Conservation (phyloP, 2,888 invertebrate genomes). For the Trichogramma dendrolimi region DNA sequence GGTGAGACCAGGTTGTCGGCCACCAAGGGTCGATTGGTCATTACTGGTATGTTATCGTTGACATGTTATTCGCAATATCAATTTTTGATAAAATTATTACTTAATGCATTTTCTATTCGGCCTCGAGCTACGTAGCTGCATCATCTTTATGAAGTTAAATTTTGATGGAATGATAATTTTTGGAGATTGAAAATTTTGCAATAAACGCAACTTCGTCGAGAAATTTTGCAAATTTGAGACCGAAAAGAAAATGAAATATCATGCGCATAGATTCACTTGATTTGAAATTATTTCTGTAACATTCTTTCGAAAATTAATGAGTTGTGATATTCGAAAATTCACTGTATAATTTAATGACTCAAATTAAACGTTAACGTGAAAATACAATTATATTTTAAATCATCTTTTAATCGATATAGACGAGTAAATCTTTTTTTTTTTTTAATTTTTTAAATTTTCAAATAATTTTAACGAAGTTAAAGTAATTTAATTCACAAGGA, state of each 20-base stretch:
- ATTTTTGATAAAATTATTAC: slow-evolving; percentile 31
- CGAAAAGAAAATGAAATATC: slow-evolving; percentile 12
- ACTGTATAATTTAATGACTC: too few relatives aligned
- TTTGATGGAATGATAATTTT: too few relatives aligned
- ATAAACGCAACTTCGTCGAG: background rate
- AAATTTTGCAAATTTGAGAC: slow-evolving; percentile 4
- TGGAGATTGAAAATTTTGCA: background rate
- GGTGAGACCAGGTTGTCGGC: slow-evolving; percentile 90
- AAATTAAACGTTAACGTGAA: too few relatives aligned
- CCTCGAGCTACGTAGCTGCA: background rate
- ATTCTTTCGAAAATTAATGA: background rate
- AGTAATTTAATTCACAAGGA: too few relatives aligned
- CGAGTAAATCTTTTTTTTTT: background rate
- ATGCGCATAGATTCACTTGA: slow-evolving; percentile 11
- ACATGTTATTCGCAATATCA: slow-evolving; percentile 20
- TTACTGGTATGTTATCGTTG: slow-evolving; percentile 75
- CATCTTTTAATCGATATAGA: too few relatives aligned
- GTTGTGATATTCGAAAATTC: background rate
- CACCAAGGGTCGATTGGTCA: slow-evolving; percentile 88
- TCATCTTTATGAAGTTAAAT: too few relatives aligned
- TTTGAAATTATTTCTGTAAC: background rate
- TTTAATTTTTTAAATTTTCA: background rate
- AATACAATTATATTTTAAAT: too few relatives aligned
- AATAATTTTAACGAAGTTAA: background rate
- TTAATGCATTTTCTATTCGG: slow-evolving; percentile 8